Percentiles rank a stretch among this genome's conserved stretches.
Evolutionary conservation across 2,113 vertebrate species (phyloP).

Genomic region (Halichoeres trimaculatus): DNA sequence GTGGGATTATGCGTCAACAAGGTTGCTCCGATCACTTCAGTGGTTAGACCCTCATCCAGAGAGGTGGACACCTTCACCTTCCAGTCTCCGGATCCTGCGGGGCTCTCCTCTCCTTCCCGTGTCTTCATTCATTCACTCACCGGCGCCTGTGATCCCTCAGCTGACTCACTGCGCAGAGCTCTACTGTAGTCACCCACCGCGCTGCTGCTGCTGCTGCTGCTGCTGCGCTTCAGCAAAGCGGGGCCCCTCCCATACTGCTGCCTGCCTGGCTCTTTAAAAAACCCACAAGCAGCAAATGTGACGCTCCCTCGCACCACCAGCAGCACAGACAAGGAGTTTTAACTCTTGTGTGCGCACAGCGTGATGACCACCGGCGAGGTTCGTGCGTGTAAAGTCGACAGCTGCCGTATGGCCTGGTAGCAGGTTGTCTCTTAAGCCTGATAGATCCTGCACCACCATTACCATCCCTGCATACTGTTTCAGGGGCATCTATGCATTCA

Average conservation of each 20-base stretch:
- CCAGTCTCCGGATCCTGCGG: constrained; percentile 25
- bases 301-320: constrained; percentile 38
- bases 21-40: constrained; percentile 67
- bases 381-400: constrained; percentile 21
- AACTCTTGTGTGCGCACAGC: constrained; percentile 33
- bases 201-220: constrained; percentile 32
- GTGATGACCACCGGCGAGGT: constrained; percentile 35
- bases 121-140: constrained; percentile 42
- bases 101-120: neutral
- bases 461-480: constrained; percentile 33
- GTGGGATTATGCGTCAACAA: constrained; percentile 80
- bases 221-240: constrained; percentile 44
- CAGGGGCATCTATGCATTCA: constrained; percentile 36
- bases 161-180: constrained; percentile 75
- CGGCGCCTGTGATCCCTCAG: constrained; percentile 49
- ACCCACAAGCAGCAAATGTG: constrained; percentile 47
- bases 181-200: constrained; percentile 42
- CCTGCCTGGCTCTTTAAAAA: constrained; percentile 64
- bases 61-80: constrained; percentile 17
- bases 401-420: constrained; percentile 38
- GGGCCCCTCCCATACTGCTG: constrained; percentile 74
- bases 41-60: constrained; percentile 20
- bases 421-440: constrained; percentile 42
- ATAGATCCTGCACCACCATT: constrained; percentile 25
- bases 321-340: constrained; percentile 21